Base-by-base conservation (phyloP, 2,888 invertebrate genomes). In the Caenorhabditis zanzibari region DNA sequence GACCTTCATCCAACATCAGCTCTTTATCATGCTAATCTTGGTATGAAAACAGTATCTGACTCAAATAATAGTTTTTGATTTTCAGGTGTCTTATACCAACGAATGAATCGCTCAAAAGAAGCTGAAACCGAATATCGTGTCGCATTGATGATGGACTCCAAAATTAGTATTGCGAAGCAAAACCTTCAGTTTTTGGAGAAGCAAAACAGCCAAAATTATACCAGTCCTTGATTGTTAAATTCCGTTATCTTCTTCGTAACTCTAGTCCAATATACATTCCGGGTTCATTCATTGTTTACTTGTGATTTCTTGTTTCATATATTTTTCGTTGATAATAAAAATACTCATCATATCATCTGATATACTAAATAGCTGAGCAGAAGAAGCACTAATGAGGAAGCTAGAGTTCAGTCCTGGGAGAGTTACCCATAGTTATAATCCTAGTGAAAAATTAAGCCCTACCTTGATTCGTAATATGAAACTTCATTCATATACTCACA, bases 11-110 rank as follows among this genome's bases (percentile, higher is more conserved):
- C 95, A 12, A 93, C 94, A 14, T 95, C 95, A 92, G 95, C 96
- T n/a, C 94, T 96, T 73, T 96, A 96, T 93, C 95, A 95, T 92
- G 95, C 96, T 1, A 98, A 98, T 94, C 94, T 98, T 88, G 97
- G 97, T 96, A 93, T 93, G 93, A n/a, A 14, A 19, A 49, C 4
- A 2, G n/a, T 56, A 32, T 52, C 6, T 41, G 7, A 41, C 3
- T 19, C 26, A 32, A 52, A 32, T 16, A 44, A 5, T 28, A 19
- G 14, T 35, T 49, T 38, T 35, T 10, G 26, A 16, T 1, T 64
- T 87, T 58, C 56, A 88, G 88, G 87, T n/a, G 82, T 88, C 9
- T 73, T 88, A 1, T 87, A 84, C 22, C 87, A 88, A 79, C 61
- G 85, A 47, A 86, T 82, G 79, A 77, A 85, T 10, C 81, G 82